Percentiles rank a stretch among this genome's conserved stretches.
Evolutionary conservation across 1,140 invertebrate species (phyloP).

Genomic region (Drosophila micromelanica): DNA sequence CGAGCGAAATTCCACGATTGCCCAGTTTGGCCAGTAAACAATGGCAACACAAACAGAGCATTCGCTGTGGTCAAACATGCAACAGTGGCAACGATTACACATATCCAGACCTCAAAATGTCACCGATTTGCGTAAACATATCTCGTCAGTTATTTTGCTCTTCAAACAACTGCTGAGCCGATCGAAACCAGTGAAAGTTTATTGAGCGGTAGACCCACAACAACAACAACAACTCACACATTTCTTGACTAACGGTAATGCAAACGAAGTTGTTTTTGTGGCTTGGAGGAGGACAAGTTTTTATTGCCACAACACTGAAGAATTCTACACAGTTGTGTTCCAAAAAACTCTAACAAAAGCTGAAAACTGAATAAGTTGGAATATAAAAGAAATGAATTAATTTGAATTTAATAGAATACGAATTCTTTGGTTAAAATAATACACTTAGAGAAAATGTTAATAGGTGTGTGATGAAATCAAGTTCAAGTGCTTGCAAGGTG

Average conservation of each 20-base stretch:
- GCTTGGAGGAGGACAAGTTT: constrained; percentile 32
- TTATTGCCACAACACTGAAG: constrained; percentile 54
- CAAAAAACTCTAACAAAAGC: constrained; percentile 1
- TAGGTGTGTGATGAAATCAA: background rate
- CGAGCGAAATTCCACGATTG: constrained; percentile 7
- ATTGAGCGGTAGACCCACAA: constrained; percentile 53
- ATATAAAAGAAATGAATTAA: background rate
- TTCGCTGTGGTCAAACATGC: background rate
- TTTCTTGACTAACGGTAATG: constrained; percentile 50
- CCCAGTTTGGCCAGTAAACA: constrained; percentile 22
- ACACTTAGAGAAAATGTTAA: background rate
- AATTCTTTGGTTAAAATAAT: background rate
- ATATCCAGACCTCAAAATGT: constrained; percentile 12
- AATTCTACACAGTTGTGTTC: constrained; percentile 52
- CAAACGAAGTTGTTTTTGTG: constrained; percentile 36
- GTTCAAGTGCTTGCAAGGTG: background rate
- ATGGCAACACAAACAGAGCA: background rate
- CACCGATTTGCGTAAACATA: constrained; percentile 39
- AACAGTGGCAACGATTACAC: constrained; percentile 10
- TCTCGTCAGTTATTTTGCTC: constrained; percentile 28
- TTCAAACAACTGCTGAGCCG: constrained; percentile 48
- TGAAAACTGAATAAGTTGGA: constrained; percentile 8
- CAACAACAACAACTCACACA: constrained; percentile 21
- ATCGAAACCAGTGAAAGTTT: constrained; percentile 81
- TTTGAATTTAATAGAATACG: constrained; percentile 16